A percentile compares a stretch with the other conserved stretches of the same genome.
These are phyloP conservation scores for Eolophus roseicapilla DNA, from an alignment of 2,113 vertebrate genomes.

Conservation along the genomic window DNA sequence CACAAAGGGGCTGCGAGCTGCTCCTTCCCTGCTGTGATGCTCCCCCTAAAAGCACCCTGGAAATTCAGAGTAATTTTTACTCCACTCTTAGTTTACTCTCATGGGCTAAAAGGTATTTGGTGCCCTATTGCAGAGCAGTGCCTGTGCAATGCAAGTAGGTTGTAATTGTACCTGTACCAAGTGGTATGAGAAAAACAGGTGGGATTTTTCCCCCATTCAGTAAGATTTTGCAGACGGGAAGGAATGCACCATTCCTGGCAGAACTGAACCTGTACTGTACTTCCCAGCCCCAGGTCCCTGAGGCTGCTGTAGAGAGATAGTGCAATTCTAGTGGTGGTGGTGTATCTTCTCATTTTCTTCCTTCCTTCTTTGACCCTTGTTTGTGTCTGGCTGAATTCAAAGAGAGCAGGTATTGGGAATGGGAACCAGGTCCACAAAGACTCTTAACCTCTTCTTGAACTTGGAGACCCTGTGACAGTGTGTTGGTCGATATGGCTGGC, in stretches of 20 bases:
- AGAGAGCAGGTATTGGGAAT: neutral
- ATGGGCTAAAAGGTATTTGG: neutral
- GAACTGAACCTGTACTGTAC: neutral
- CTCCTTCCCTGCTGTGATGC: neutral
- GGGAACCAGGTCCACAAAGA: neutral
- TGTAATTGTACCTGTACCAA: neutral
- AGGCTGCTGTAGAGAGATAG: neutral
- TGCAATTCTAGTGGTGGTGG: neutral
- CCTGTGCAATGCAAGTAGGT: neutral
- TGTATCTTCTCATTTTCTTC: neutral
- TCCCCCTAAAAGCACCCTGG: neutral
- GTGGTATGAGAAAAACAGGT: neutral
- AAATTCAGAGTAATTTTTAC: neutral
- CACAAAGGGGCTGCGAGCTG: slow-evolving; percentile 20
- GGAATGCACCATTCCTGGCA: neutral
- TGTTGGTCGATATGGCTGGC: neutral
- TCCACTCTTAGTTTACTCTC: neutral
- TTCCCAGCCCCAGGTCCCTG: neutral
- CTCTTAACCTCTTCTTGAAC: neutral
- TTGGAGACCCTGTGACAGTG: neutral
- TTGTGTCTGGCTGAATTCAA: neutral
- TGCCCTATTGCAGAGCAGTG: neutral
- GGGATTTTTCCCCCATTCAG: neutral
- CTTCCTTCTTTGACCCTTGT: neutral
- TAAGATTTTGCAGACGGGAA: neutral